Conservation (phyloP, 2,797 vertebrate genomes). For the Scyliorhinus canicula region DNA sequence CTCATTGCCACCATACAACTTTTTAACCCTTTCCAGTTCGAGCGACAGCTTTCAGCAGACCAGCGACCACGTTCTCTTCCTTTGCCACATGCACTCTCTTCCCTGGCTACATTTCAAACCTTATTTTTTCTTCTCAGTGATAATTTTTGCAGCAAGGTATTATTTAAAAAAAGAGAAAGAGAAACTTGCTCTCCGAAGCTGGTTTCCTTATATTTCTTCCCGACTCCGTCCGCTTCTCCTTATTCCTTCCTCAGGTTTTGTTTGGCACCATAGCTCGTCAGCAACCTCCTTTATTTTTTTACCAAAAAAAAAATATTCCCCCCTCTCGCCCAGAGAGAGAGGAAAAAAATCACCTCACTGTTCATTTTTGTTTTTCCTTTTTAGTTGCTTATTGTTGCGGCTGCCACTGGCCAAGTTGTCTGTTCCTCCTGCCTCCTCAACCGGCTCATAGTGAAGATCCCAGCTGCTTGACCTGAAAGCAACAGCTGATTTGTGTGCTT, state of each 20-base stretch:
- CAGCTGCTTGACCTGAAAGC: not conserved
- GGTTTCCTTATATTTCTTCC: not conserved
- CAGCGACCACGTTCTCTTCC: not conserved
- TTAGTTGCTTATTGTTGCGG: not conserved
- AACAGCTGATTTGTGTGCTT: not conserved
- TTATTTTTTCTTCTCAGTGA: not conserved
- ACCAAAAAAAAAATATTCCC: not conserved
- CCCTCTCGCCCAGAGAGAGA: not conserved
- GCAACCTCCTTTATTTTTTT: not conserved
- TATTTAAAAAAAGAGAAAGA: not conserved
- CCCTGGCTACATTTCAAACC: not conserved
- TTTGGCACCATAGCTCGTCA: not conserved
- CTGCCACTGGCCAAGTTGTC: not conserved
- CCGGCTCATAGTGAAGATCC: not conserved
- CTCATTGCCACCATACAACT: not conserved
- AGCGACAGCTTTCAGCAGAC: not conserved
- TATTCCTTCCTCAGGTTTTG: not conserved
- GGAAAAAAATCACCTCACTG: not conserved
- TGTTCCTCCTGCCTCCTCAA: not conserved
- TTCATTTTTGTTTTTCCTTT: not conserved
- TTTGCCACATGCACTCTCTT: not conserved
- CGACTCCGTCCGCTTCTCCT: not conserved
- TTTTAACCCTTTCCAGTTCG: not conserved
- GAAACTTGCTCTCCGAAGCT: not conserved
- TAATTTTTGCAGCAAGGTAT: not conserved